Base-by-base conservation (phyloP, 2,888 invertebrate species). In the Blastobasis adustella region DNA sequence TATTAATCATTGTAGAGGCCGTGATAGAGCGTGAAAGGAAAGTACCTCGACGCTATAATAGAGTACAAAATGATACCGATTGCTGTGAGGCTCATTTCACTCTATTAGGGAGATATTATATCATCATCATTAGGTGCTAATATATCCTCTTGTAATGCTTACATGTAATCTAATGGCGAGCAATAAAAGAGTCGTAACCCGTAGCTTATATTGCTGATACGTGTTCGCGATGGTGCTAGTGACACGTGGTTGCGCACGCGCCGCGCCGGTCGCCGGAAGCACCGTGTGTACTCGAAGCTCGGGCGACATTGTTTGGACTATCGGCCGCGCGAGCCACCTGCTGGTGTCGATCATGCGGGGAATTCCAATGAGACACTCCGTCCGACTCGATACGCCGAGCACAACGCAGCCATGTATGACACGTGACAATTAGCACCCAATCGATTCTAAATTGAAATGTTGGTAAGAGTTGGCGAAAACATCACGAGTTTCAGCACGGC, bases 181-280 rank as follows among this genome's bases (percentile, higher is more conserved):
- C 65, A 69, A 65, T 73, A 71, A 78, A 76, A 70, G 55, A 53
- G 52, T 58, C 62, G 67, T 69, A 66, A 53, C 52, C 58, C 62
- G 67, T 69, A 66, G 63, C 51, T 59, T 54, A 56, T 56, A 59
- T 65, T 64, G 61, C 71, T 73, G 67, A 67, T 71, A 69, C 57
- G 65, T 66, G 62, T 62, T 63, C 63, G 59, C 55, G 65, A 23
- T 23, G 23, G 23, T 23, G 23, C 23, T 23, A 23, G 23, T 23
- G 23, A 23, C 82, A 82, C 76, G 82, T 82, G 80, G 76, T 65
- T 70, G 77, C 75, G 79, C 81, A 70, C 76, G 75, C 78, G 80
- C 79, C 80, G 79, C 80, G 81, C 79, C 79, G 75, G 72, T 75
- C 68, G 65, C 69, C 65, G 55, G 42, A 42, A 6, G 5, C 42